phyloP scores from a whole-genome alignment of 2,888 invertebrate genomes.

The Dolichomitus sp. region DNA sequence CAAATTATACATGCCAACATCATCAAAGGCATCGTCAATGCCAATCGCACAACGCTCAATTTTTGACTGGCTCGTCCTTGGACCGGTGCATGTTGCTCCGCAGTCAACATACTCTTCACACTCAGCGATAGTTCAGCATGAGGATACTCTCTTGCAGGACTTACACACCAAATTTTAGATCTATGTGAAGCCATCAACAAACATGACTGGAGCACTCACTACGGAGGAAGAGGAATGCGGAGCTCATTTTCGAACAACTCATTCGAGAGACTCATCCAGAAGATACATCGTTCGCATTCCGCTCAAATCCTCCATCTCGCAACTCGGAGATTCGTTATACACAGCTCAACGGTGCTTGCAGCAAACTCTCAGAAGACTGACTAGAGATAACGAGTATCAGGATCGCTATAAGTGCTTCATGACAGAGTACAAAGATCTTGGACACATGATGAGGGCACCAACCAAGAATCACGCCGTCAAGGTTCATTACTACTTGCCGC shows the following conservation, averaged over 20 bases:
- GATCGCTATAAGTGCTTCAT: too few relatives aligned
- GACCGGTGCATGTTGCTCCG: not conserved
- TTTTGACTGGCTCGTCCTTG: not conserved
- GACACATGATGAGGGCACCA: constrained; percentile 12
- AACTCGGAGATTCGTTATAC: too few relatives aligned
- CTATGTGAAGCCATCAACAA: not conserved
- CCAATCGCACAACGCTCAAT: too few relatives aligned
- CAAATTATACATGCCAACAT: too few relatives aligned
- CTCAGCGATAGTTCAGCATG: not conserved
- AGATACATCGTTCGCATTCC: constrained; percentile 12
- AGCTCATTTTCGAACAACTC: not conserved
- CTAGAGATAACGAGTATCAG: too few relatives aligned
- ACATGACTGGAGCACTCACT: not conserved
- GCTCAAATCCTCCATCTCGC: too few relatives aligned
- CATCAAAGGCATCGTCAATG: too few relatives aligned
- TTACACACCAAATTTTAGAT: not conserved
- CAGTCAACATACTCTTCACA: not conserved
- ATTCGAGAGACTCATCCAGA: not conserved
- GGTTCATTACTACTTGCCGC: constrained; percentile 30
- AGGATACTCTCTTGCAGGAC: not conserved
- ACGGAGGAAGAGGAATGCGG: too few relatives aligned
- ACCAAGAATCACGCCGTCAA: too few relatives aligned
- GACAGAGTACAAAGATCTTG: too few relatives aligned
- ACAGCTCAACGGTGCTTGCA: too few relatives aligned
- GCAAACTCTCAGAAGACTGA: too few relatives aligned